phyloP scores from a whole-genome alignment of 2,113 vertebrate genomes.

The Dipodomys stephensi region DNA sequence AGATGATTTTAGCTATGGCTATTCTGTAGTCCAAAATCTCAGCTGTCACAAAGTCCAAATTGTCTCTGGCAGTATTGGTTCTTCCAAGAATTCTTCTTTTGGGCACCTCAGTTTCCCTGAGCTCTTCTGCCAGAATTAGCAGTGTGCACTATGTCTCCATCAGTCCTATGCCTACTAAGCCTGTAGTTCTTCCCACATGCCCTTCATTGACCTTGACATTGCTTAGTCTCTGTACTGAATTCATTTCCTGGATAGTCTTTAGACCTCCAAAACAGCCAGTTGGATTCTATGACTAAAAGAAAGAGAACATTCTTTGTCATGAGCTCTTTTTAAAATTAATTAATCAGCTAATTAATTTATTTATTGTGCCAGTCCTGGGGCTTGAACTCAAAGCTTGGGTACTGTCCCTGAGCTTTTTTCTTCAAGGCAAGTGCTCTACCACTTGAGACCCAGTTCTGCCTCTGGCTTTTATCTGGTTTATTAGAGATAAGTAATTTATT shows the following conservation, averaged over 20 bases:
- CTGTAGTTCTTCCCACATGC: neutral
- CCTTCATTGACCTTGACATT: neutral
- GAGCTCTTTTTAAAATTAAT: neutral
- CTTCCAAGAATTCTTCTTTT: neutral
- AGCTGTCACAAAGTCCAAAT: neutral
- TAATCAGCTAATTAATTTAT: no score
- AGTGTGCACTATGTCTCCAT: accelerated
- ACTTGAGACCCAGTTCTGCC: no score
- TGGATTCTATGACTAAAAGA: neutral
- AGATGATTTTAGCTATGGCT: neutral
- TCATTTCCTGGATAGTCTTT: neutral
- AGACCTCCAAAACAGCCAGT: neutral
- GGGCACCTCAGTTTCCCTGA: neutral
- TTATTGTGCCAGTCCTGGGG: no score
- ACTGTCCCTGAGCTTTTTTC: no score
- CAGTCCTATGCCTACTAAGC: neutral
- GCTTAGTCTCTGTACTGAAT: neutral
- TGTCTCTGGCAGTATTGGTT: neutral
- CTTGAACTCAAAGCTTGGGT: no score
- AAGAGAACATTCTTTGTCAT: neutral
- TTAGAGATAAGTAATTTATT: no score
- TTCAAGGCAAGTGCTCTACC: no score
- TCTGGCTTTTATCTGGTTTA: no score
- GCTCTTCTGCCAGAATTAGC: neutral
- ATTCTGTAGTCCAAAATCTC: neutral